Conservation (phyloP, 2,113 vertebrate species). For the Phaetusa simplex region DNA sequence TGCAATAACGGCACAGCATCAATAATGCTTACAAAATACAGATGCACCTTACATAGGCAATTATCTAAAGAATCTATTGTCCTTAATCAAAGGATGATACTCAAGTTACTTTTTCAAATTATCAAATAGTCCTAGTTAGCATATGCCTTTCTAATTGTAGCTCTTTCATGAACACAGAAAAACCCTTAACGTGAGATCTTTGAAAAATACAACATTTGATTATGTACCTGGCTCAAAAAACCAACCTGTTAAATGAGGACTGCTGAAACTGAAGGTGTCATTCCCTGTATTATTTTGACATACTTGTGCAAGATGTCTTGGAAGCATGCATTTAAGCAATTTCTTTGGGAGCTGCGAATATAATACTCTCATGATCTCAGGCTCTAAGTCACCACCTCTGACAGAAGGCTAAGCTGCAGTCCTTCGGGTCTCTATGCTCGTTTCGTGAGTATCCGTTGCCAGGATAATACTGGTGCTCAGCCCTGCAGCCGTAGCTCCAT, state of each 20-base stretch:
- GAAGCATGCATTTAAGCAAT: not conserved
- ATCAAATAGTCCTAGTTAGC: not conserved
- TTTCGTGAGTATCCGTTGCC: not conserved
- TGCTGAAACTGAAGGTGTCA: not conserved
- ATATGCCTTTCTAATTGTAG: not conserved
- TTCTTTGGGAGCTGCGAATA: not conserved
- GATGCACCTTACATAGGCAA: not conserved
- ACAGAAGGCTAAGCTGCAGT: not conserved
- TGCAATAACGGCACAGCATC: slow-evolving; percentile 38
- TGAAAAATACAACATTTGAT: not conserved
- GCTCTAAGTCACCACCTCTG: not conserved
- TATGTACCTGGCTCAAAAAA: not conserved
- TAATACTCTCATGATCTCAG: not conserved
- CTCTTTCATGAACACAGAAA: not conserved
- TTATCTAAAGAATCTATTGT: slow-evolving; percentile 63
- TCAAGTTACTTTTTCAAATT: slow-evolving; percentile 40
- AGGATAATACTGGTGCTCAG: not conserved
- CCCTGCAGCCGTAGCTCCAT: not conserved
- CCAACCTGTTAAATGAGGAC: not conserved
- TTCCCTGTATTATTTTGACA: not conserved
- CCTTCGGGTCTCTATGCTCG: not conserved
- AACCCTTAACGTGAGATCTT: not conserved
- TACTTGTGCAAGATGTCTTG: not conserved
- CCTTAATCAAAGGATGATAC: slow-evolving; percentile 45
- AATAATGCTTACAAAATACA: slow-evolving; percentile 60